A percentile compares a stretch with the other conserved stretches of the same genome.
Conservation (phyloP, 2,888 invertebrate genomes). For the Agonopterix alstromeriana region DNA sequence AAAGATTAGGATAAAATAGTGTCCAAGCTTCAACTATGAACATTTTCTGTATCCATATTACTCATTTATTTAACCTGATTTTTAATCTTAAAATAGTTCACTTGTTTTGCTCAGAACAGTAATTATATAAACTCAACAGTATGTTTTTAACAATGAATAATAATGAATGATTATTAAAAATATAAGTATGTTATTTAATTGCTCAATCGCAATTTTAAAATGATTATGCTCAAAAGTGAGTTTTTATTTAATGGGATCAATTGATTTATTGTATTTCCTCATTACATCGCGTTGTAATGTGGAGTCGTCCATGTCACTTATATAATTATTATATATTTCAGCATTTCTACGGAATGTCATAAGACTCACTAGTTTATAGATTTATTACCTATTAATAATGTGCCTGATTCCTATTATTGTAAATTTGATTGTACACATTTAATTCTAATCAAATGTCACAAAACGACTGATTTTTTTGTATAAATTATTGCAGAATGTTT, state of each 20-base stretch:
- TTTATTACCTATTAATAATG: constrained; percentile 47
- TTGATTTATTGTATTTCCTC: constrained; percentile 35
- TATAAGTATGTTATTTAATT: constrained; percentile 39
- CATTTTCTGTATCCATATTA: constrained; percentile 14
- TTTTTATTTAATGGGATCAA: constrained; percentile 54
- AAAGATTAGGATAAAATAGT: constrained; percentile 69
- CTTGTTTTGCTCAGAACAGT: constrained; percentile 45
- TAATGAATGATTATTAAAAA: constrained; percentile 31
- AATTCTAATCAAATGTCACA: constrained; percentile 71
- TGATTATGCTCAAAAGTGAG: constrained; percentile 69
- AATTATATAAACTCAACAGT: constrained; percentile 37
- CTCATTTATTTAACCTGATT: neutral
- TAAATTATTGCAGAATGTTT: constrained; percentile 73
- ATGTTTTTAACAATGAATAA: constrained; percentile 33
- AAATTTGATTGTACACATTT: constrained; percentile 68
- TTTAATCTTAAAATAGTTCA: constrained; percentile 14
- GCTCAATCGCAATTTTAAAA: constrained; percentile 62
- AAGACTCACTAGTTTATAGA: constrained; percentile 59
- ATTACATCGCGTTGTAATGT: constrained; percentile 39
- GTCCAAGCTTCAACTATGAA: constrained; percentile 44
- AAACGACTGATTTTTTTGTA: constrained; percentile 72
- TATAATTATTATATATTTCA: constrained; percentile 22
- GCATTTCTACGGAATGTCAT: constrained; percentile 31
- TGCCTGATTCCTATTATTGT: constrained; percentile 76
- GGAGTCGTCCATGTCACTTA: constrained; percentile 48